Evolutionary conservation across 2,797 vertebrate species (phyloP).

Genomic region (Hozukius guyotensis): DNA sequence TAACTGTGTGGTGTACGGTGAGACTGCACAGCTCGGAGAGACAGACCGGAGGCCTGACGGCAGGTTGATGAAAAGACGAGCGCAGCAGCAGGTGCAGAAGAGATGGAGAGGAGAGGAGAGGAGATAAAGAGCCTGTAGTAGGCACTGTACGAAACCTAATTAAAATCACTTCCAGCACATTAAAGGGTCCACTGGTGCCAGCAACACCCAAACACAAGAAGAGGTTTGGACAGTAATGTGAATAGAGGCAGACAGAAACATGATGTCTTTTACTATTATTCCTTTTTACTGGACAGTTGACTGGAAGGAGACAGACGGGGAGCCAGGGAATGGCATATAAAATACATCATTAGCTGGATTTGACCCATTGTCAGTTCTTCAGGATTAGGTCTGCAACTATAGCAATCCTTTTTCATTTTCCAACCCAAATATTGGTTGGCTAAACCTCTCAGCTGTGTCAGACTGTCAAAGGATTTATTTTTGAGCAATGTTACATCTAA

Average conservation of each 20-base stretch:
- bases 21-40: slow-evolving; percentile 11
- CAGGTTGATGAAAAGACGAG: neutral
- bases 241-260: neutral
- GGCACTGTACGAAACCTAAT: slow-evolving; percentile 43
- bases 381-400: neutral
- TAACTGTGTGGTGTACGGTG: neutral
- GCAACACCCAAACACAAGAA: slow-evolving; percentile 30
- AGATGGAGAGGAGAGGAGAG: neutral
- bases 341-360: neutral
- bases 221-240: neutral
- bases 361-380: neutral
- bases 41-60: neutral
- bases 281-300: neutral
- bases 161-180: slow-evolving; percentile 41
- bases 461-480: neutral
- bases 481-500: neutral
- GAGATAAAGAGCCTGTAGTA: slow-evolving; percentile 6
- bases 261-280: neutral
- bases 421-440: neutral
- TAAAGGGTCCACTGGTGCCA: slow-evolving; percentile 34
- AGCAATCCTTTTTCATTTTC: neutral
- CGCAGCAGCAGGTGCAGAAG: neutral
- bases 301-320: neutral
- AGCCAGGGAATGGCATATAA: neutral
- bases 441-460: neutral